Evolutionary conservation across 2,888 invertebrate species (phyloP).

Genomic region (Arge pagana): DNA sequence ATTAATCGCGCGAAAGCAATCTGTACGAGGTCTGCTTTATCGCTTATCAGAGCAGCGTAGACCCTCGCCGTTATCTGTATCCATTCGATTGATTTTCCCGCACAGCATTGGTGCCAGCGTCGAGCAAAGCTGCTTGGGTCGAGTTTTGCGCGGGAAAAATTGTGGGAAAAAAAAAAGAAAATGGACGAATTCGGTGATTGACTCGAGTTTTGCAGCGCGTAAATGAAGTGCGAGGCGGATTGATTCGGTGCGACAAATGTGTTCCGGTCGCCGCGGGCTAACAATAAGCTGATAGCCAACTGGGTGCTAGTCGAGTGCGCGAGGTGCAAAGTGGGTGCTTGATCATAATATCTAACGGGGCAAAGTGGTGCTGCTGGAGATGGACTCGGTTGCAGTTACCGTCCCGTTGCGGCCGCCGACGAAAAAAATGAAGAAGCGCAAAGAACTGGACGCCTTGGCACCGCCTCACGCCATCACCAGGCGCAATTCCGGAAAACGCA

Average conservation of each 20-base stretch:
- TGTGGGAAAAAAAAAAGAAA: too few species aligned
- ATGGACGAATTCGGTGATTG: too few species aligned
- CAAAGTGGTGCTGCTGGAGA: slow-evolving; percentile 48
- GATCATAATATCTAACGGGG: slow-evolving; percentile 10
- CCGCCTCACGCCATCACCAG: slow-evolving; percentile 59
- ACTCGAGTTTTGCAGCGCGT: too few species aligned
- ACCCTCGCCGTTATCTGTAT: too few species aligned
- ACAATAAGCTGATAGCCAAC: not conserved
- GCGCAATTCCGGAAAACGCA: slow-evolving; percentile 52
- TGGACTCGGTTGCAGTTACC: slow-evolving; percentile 69
- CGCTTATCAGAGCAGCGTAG: too few species aligned
- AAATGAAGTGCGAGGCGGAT: too few species aligned
- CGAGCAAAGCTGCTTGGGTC: too few species aligned
- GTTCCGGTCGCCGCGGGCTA: not conserved
- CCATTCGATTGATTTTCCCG: too few species aligned
- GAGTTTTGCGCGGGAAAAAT: too few species aligned
- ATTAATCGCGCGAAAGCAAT: too few species aligned
- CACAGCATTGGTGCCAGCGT: too few species aligned
- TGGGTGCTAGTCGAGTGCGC: not conserved
- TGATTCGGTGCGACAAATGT: slow-evolving; percentile 3
- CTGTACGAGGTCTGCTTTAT: too few species aligned
- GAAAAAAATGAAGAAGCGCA: slow-evolving; percentile 78
- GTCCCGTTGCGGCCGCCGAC: slow-evolving; percentile 65
- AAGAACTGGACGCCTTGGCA: slow-evolving; percentile 76
- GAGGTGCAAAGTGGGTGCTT: slow-evolving; percentile 20